Evolutionary conservation across 2,113 vertebrate species (phyloP).

Genomic region (Hippocampus comes): DNA sequence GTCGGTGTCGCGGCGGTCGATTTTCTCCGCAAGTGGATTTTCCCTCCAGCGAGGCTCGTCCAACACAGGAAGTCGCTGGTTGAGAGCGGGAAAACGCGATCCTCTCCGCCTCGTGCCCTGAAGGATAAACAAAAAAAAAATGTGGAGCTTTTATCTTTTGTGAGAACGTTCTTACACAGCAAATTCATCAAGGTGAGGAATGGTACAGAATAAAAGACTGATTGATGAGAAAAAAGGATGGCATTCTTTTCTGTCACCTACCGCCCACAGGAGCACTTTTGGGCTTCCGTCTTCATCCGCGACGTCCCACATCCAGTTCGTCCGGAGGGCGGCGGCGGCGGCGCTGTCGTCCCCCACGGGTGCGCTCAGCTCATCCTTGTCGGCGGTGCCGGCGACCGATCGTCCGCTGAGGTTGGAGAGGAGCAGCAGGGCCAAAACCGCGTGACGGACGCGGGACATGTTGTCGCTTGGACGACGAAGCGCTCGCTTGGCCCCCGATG

Average conservation of each 20-base stretch:
- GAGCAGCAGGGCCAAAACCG: conserved; percentile 77
- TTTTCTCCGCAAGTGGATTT: conserved; percentile 61
- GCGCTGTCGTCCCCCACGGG: conserved; percentile 59
- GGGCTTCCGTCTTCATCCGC: conserved; percentile 69
- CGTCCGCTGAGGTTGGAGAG: conserved; percentile 76
- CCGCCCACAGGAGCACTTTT: conserved; percentile 67
- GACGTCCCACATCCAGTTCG: conserved; percentile 38
- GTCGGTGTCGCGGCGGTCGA: conserved; percentile 66
- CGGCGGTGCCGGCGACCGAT: conserved; percentile 63
- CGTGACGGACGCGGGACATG: conserved; percentile 67
- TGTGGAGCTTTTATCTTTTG: too few relatives aligned
- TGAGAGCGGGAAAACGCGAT: conserved; percentile 27
- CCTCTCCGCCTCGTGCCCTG: conserved; percentile 63
- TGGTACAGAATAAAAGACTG: too few relatives aligned
- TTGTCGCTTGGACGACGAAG: conserved; percentile 32
- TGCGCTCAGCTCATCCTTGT: conserved; percentile 65
- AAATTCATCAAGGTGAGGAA: too few relatives aligned
- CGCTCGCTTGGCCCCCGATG: background rate
- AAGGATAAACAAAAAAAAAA: too few relatives aligned
- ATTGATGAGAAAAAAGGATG: background rate
- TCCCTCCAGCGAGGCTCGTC: conserved; percentile 63
- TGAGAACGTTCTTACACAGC: too few relatives aligned
- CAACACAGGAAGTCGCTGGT: conserved; percentile 65
- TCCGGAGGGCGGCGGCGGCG: conserved; percentile 1
- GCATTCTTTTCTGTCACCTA: conserved; percentile 42